These are phyloP conservation scores for Pygoscelis antarcticus DNA, from an alignment of 2,113 vertebrate genomes.

Conservation along the genomic window DNA sequence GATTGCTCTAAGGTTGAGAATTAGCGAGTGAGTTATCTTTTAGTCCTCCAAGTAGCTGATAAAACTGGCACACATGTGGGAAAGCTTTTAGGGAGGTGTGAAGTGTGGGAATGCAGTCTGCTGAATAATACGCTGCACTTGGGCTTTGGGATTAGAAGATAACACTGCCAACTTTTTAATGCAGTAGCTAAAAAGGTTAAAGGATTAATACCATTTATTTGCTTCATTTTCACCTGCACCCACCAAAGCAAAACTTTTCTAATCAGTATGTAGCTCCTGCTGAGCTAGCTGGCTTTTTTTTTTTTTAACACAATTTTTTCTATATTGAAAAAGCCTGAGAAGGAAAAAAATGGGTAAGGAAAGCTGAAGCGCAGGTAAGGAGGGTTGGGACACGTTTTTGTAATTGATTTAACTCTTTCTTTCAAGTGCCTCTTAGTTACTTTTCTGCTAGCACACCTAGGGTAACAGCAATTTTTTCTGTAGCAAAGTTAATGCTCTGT, in stretches of 20 bases:
- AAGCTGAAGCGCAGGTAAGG: neutral
- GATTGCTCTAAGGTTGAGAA: conserved; percentile 44
- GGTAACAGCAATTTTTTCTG: neutral
- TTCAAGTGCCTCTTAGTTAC: neutral
- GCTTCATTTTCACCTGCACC: conserved; percentile 15
- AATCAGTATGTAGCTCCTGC: conserved; percentile 36
- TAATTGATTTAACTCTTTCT: conserved; percentile 41
- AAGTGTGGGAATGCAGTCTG: conserved; percentile 30
- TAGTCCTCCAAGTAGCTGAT: conserved; percentile 51
- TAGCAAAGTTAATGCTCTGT: neutral
- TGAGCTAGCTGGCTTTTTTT: neutral
- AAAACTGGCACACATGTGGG: neutral
- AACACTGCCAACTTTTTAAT: conserved; percentile 51
- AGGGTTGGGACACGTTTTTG: neutral
- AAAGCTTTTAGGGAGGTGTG: conserved; percentile 62
- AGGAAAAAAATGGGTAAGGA: neutral
- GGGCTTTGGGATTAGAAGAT: conserved; percentile 55
- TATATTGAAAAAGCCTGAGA: neutral
- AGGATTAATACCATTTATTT: conserved; percentile 63
- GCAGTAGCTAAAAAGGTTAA: conserved; percentile 51
- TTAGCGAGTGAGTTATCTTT: conserved; percentile 15
- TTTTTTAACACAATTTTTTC: neutral
- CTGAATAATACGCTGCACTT: conserved; percentile 11
- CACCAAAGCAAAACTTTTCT: conserved; percentile 36
- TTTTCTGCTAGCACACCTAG: neutral